These are phyloP conservation scores for Drosophila anomelani DNA, from an alignment of 2,888 invertebrate species.

Conservation along the genomic window DNA sequence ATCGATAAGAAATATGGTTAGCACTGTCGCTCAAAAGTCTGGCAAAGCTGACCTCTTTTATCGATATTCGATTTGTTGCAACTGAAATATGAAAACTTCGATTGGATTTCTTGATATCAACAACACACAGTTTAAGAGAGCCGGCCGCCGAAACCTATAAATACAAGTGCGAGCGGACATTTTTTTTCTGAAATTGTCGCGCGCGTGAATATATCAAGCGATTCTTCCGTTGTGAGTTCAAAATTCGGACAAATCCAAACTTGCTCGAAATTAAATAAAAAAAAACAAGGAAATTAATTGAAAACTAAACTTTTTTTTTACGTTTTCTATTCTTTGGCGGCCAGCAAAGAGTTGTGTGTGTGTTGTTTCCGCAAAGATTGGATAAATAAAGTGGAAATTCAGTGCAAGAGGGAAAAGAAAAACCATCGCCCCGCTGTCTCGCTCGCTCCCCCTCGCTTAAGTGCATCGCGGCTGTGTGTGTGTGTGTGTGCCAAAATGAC, in stretches of 20 bases:
- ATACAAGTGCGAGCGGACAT: background rate
- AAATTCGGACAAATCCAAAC: background rate
- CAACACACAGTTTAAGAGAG: too few relatives aligned
- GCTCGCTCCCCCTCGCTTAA: conserved; percentile 7
- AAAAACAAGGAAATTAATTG: background rate
- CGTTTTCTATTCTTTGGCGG: conserved; percentile 5
- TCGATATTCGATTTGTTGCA: too few relatives aligned
- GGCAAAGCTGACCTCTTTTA: too few relatives aligned
- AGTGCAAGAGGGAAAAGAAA: conserved; percentile 7
- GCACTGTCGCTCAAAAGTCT: too few relatives aligned
- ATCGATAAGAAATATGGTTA: too few relatives aligned
- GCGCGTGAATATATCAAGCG: conserved; percentile 17
- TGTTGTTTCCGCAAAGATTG: conserved; percentile 16
- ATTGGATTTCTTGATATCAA: too few relatives aligned
- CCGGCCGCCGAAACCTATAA: background rate
- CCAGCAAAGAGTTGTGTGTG: conserved; percentile 16
- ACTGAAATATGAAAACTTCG: too few relatives aligned
- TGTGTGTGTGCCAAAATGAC: conserved; percentile 26
- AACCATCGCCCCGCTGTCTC: conserved; percentile 17
- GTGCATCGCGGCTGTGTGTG: conserved; percentile 17
- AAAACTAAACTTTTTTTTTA: background rate
- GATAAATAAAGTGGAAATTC: conserved; percentile 21
- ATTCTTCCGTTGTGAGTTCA: conserved; percentile 20
- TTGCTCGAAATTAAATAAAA: background rate
- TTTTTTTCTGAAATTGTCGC: conserved; percentile 10